Evolutionary conservation across 2,113 vertebrate species (phyloP), one percentile per base, ranked within the genome.

Genomic region (Ranitomeya imitator): DNA sequence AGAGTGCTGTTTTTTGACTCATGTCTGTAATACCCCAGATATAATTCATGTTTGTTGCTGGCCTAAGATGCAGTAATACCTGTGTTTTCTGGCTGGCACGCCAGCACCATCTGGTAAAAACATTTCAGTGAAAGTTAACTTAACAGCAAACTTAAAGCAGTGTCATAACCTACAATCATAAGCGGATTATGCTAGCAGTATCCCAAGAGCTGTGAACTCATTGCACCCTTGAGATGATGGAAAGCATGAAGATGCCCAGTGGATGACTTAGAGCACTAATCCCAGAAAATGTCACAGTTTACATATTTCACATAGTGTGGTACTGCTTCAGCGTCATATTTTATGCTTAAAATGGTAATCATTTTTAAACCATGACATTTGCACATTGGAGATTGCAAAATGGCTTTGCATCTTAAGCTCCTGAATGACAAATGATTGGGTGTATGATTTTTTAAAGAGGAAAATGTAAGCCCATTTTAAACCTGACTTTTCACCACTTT

Each of bases 101-200:
- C 57, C 18, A 60, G 54, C 8, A 80, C 55, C 78, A 59, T 60
- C 23, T 80, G 55, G 78, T 31, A 31, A 80, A 31, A 80, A 80
- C 18, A 52, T 57, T 60, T n/a, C 51, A 78, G 45, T n/a, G 8
- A n/a, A 78, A 52, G 76, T 80, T 80, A 59, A 55, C n/a, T 80
- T 80, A 59, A 55, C n/a, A 23, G 19, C n/a, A 80, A 57, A 60
- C 55, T 80, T 80, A 23, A 80, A 14, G 14, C 54, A 31, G 55
- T 80, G 78, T 80, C 78, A 80, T 80, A 60, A 59, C 55, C 54
- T 80, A 80, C 78, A 80, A 80, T 80, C 78, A 80, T 80, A 57
- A 59, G 55, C 54, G 78, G 83, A 85, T 85, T 85, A 73, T 55
- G n/a, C 26, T 57, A 71, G 63, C 83, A 18, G 21, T 26, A 37